Evolutionary conservation across 2,113 vertebrate species (phyloP), one percentile per base, ranked within the genome.

Genomic region (Anoplopoma fimbria): DNA sequence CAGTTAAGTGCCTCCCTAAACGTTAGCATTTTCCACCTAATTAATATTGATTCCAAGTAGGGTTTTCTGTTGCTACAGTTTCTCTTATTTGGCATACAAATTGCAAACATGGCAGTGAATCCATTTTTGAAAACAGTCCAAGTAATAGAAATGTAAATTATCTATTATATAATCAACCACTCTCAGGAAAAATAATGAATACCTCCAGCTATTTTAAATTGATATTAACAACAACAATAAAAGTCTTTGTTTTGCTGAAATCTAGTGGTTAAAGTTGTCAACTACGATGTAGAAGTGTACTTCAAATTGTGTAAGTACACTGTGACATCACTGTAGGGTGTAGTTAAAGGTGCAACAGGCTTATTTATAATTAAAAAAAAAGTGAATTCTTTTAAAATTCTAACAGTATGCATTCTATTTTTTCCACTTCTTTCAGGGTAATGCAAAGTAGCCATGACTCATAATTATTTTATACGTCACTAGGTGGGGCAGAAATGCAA

Each of bases 71-170:
- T 62, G 4, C 9, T 55, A 21, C 19, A 21, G 45, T 40, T 9
- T 51, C 77, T 62, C 23, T 47, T 10, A 33, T 21, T 45, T 60
- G 9, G 27, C 53, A 12, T 0, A 13, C 8, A 27, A 14, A 29
- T 10, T 57, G 51, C 51, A 61, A 63, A 79, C 31, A 12, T 79
- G 67, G 13, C 77, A 9, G 27, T 45, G 21, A 34, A 58, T 65
- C 34, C 7, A 9, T 13, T 63, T 17, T 19, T 33, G 29, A 75
- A 60, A 27, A 15, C 38, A 61, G 38, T 25, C 36, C 8, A 34
- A 29, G 17, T 33, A 8, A 19, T 7, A 21, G 4, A 31, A 31
- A 40, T 23, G 1, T 14, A n/a, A 61, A 5, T 27, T 4, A 25
- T 31, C 25, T 27, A 17, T 33, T 4, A 25, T 7, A 14, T 47